A percentile compares a stretch with the other conserved stretches of the same genome.
Conservation (phyloP, 2,888 invertebrate species). For the Dolichomitus sp. region DNA sequence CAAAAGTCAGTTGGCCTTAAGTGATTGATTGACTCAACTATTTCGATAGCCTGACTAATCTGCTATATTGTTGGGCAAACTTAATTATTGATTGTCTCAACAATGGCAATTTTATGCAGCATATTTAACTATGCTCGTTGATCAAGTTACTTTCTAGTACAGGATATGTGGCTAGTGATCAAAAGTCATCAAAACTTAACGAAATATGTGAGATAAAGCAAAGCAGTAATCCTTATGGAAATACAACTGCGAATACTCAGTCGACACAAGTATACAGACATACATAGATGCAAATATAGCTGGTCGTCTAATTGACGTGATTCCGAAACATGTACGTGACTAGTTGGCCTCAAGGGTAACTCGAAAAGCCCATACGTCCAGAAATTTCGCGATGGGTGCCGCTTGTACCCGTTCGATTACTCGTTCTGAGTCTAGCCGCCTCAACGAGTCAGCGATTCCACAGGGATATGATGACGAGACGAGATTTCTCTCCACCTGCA, state of each 20-base stretch:
- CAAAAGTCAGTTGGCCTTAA: neutral
- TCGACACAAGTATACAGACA: neutral
- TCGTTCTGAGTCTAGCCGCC: conserved; percentile 48
- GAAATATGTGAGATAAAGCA: no score
- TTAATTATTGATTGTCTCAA: no score
- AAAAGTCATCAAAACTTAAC: no score
- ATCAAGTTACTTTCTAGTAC: no score
- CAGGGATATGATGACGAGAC: conserved; percentile 48
- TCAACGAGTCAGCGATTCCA: conserved; percentile 61
- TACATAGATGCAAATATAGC: conserved; percentile 23
- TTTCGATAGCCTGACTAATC: no score
- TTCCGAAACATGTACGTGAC: conserved; percentile 62
- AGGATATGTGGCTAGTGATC: no score
- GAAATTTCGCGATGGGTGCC: conserved; percentile 46
- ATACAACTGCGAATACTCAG: neutral
- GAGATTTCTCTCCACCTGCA: conserved; percentile 45
- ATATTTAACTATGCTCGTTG: no score
- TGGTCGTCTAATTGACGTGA: conserved; percentile 60
- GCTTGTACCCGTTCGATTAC: conserved; percentile 64
- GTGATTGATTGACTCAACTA: neutral
- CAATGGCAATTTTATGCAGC: no score
- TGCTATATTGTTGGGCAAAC: no score
- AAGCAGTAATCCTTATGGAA: neutral
- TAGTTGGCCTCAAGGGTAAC: conserved; percentile 61
- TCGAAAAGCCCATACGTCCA: conserved; percentile 34